Evolutionary conservation across 2,888 invertebrate species (phyloP), one percentile per base, ranked within the genome.

Genomic region (Leptinotarsa rubiginosa): DNA sequence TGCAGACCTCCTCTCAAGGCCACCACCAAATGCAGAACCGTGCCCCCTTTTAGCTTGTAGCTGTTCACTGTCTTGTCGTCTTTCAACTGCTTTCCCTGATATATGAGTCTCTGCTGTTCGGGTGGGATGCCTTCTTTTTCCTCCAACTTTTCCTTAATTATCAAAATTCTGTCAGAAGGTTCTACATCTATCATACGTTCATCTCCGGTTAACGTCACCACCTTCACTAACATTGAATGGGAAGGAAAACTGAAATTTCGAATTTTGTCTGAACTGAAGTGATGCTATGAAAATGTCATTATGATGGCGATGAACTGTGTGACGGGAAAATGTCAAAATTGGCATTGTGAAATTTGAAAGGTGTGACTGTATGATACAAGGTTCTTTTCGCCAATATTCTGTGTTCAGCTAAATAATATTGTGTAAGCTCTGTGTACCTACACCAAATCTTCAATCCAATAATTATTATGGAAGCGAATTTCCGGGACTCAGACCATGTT

Each of bases 41-140:
- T 84, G 4, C 87, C 87, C 7, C 84, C 84, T 78, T 85, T 85
- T 31, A 87, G 74, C 78, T 87, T 87, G 78, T 87, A 87, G 76
- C 81, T 85, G 70, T 79, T 82, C 16, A 88, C 78, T 1, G 87
- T 86, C 76, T 85, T 84, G 41, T 87, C 86, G 77, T 88, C 87
- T 74, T 84, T 84, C 69, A 87, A 81, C 73, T 87, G 86, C 76
- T 87, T 88, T 47, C 87, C 88, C 81, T 87, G 87, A 69, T 78
- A 82, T 54, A 83, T 85, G 31, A 87, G 76, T 47, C 87, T 81
- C 73, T 88, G 88, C 76, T 88, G 88, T 52, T 83, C 82, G 2
- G 86, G 85, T 3, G 87, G 87, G 65, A 87, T 87, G 18, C 87
- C 88, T 79, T 87, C 87, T 70, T 83, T 83, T 77, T 87, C 87